Evolutionary conservation across 2,797 vertebrate genomes (phyloP), one percentile per base, ranked within the genome.

Genomic region (Danio kyathit): DNA sequence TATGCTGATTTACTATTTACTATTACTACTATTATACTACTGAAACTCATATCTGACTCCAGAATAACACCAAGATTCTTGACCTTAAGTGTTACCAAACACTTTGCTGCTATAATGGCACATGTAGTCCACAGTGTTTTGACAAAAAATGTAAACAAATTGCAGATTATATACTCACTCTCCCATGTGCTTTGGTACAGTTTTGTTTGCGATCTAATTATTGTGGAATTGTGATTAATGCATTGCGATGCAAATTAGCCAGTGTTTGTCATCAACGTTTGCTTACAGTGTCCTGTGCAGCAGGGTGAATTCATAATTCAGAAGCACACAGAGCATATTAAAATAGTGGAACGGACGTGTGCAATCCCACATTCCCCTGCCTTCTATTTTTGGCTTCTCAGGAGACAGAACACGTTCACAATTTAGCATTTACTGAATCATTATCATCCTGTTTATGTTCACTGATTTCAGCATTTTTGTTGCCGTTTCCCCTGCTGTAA

Each of bases 391-490:
- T 19, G 64, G 54, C 3, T 48, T 69, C 21, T 44, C 41, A 13
- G 21, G 10, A 14, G 44, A 40, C 11, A 38, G 43, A 57, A 38
- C 57, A 66, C 38, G 21, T 77, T 59, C 66, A 4, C 14, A 59
- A 48, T 40, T 7, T 40, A 44, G 51, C 41, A 29, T 54, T 40
- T 69, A 59, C 49, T 49, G 64, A 21, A 46, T 29, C 43, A 49
- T 79, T 79, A 70, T 70, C 54, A 70, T 61, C 6, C 44, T 70
- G 65, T 70, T 69, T 60, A 59, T 51, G 14, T 40, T 78, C 17
- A 21, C 29, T 49, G 54, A 52, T 51, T 52, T 60, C 56, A 61
- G 65, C 66, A 63, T 9, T 63, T 69, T 21, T 21, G 7, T 70
- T 21, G 54, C 57, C 12, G 44, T 21, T 29, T 65, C 21, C 21